Conservation (phyloP, 2,797 vertebrate species). For the Brachymystax lenok region DNA sequence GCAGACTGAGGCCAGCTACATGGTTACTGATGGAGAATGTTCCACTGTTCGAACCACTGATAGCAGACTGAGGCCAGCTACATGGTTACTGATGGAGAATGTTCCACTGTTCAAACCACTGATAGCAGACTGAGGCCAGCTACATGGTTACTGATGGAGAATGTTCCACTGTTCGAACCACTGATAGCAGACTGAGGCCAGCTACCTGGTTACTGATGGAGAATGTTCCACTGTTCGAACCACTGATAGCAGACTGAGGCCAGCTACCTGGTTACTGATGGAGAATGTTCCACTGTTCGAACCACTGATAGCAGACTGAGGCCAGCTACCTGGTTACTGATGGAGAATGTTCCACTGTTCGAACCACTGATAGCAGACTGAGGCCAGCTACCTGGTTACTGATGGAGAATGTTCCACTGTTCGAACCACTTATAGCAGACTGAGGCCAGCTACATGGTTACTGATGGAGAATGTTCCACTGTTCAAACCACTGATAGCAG, state of each 20-base stretch:
- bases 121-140: not conserved
- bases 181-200: too few species aligned
- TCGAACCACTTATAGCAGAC: not conserved
- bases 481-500: not conserved
- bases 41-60: not conserved
- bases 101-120: not conserved
- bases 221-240: too few species aligned
- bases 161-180: too few species aligned
- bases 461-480: not conserved
- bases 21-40: not conserved
- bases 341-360: not conserved
- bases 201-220: too few species aligned
- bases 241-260: too few species aligned
- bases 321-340: not conserved
- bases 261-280: too few species aligned
- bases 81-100: not conserved
- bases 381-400: not conserved
- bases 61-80: not conserved
- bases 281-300: too few species aligned
- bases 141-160: not conserved
- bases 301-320: too few species aligned
- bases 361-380: not conserved
- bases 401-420: not conserved
- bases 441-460: not conserved
- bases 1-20: not conserved